These are phyloP conservation scores for Drosophila sucinea DNA, from an alignment of 1,140 invertebrate species.

Conservation along the genomic window DNA sequence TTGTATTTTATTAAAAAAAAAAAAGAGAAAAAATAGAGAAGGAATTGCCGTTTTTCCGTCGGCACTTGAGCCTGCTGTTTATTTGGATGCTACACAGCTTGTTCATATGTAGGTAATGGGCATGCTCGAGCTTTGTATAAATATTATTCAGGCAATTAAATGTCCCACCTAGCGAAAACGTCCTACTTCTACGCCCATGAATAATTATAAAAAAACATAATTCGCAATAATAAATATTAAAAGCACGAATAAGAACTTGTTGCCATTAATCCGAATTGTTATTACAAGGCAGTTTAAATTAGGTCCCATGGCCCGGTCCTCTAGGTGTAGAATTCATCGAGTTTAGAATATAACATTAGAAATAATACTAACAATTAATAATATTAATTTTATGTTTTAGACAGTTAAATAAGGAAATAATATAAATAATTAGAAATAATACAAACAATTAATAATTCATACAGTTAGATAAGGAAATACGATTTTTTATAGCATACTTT, in stretches of 20 bases:
- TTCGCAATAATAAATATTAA: not conserved
- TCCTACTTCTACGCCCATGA: not conserved
- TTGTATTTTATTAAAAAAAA: not conserved
- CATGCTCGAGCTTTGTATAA: not conserved
- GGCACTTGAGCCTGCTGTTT: constrained; percentile 19
- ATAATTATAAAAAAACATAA: constrained; percentile 3
- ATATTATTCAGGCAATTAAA: constrained; percentile 3
- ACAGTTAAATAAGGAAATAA: too few species aligned
- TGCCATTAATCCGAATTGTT: not conserved
- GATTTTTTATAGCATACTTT: too few species aligned
- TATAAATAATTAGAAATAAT: too few species aligned
- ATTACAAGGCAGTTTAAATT: not conserved
- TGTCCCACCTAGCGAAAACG: not conserved
- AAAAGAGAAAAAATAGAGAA: constrained; percentile 4
- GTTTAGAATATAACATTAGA: too few species aligned
- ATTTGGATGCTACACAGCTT: not conserved
- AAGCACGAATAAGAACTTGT: not conserved
- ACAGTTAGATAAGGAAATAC: too few species aligned
- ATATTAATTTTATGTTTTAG: too few species aligned
- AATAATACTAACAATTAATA: too few species aligned
- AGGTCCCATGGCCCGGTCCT: too few species aligned
- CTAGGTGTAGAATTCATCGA: too few species aligned
- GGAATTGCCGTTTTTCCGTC: constrained; percentile 8
- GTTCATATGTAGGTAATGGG: not conserved
- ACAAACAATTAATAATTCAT: too few species aligned